These are phyloP conservation scores for Charanyca ferruginea DNA, from an alignment of 2,888 invertebrate genomes.

Conservation along the genomic window DNA sequence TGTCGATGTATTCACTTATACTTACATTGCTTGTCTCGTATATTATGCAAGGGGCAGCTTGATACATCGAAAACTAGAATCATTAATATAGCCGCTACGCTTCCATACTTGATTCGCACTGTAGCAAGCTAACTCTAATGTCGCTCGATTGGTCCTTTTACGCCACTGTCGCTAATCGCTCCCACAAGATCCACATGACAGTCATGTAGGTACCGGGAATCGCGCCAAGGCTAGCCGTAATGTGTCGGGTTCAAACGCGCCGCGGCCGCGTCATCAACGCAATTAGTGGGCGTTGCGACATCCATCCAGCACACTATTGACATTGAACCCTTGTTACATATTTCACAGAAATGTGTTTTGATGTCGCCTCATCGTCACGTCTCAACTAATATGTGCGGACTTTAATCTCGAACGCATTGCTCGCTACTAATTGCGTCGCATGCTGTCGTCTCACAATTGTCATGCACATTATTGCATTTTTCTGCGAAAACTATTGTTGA, in stretches of 20 bases:
- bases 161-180: slow-evolving; percentile 54
- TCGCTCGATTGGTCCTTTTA: slow-evolving; percentile 52
- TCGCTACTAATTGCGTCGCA: slow-evolving; percentile 53
- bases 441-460: slow-evolving; percentile 46
- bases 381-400: slow-evolving; percentile 74
- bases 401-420: slow-evolving; percentile 69
- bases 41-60: background rate
- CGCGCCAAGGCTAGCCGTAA: slow-evolving; percentile 83
- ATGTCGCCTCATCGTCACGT: slow-evolving; percentile 76
- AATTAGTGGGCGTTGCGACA: slow-evolving; percentile 88
- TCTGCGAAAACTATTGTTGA: slow-evolving; percentile 56
- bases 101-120: slow-evolving; percentile 39
- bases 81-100: slow-evolving; percentile 7
- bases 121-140: slow-evolving; percentile 31
- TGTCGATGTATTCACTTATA: too few species aligned
- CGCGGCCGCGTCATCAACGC: slow-evolving; percentile 79
- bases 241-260: slow-evolving; percentile 85
- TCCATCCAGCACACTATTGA: slow-evolving; percentile 82
- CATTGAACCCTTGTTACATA: slow-evolving; percentile 88
- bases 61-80: slow-evolving; percentile 3
- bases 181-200: slow-evolving; percentile 54
- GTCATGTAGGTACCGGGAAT: slow-evolving; percentile 77
- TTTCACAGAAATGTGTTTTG: slow-evolving; percentile 87
- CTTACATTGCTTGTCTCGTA: background rate
- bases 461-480: slow-evolving; percentile 45